Base-by-base conservation (phyloP, 1,140 invertebrate genomes). In the Drosophila punjabiensis region DNA sequence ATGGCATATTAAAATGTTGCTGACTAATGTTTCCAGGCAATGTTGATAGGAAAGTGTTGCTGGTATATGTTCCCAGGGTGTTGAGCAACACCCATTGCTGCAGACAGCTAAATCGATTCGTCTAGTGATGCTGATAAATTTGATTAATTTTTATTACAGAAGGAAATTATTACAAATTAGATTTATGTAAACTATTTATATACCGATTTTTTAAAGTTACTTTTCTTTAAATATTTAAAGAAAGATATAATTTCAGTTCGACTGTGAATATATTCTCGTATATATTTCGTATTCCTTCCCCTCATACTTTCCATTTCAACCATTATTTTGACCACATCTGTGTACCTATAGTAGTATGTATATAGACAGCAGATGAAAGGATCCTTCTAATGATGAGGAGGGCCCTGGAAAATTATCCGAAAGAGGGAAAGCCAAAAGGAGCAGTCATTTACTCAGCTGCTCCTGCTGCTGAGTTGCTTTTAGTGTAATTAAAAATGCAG, bases 401-500 rank as follows among this genome's bases (percentile, higher is more conserved):
- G 45, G 37, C 28, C 52, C 47, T 79, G 50, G 50, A 79, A 79
- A 79, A 79, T 79, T 45, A 64, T 60, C 68, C 11, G n/a, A 47
- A 43, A 52, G 45, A 16, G 37, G 24, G 14, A 45, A 53, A 64
- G 18, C 66, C n/a, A 63, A 78, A 59, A 59, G 33, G 59, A 79
- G 48, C 52, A 71, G 58, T 56, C 69, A 47, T 80, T 80, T 73
- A 56, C 61, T 62, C 63, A 52, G 59, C 58, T 60, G 45, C 77
- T 50, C 69, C 74, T 52, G 32, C 18, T 35, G 50, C 74, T 58
- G 55, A 73, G 74, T 53, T 73, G 84, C 81, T 89, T 87, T 87
- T 87, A 87, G 71, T 80, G 80, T 82, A 82, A 87, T 87, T 87
- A 87, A 87, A 87, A 87, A 86, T 86, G 76, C 76, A 79, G 64